Evolutionary conservation across 1,140 invertebrate species (phyloP).

Genomic region (Nilaparvata lugens): DNA sequence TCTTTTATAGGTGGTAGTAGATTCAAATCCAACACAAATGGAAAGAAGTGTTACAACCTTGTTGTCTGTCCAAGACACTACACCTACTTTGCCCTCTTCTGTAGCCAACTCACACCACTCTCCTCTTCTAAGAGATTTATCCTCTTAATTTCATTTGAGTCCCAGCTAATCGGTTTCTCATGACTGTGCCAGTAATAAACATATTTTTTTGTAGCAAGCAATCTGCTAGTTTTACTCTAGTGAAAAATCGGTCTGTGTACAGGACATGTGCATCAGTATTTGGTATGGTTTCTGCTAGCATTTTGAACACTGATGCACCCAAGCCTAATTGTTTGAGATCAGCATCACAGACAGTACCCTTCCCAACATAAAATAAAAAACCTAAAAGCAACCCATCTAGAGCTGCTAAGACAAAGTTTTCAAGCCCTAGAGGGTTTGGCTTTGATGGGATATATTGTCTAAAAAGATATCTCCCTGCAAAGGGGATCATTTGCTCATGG

Average conservation of each 20-base stretch:
- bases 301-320: constrained; percentile 14
- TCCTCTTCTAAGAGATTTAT: neutral
- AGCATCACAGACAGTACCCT: too few species aligned
- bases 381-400: constrained; percentile 18
- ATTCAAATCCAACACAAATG: constrained; percentile 12
- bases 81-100: neutral
- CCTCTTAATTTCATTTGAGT: neutral
- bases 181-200: constrained; percentile 11
- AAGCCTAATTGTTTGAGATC: constrained; percentile 14
- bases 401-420: constrained; percentile 20
- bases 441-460: constrained; percentile 14
- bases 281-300: neutral
- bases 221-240: neutral
- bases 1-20: constrained; percentile 17
- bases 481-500: too few species aligned
- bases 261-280: constrained; percentile 19
- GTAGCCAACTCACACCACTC: neutral
- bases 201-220: constrained; percentile 3
- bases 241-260: constrained; percentile 27
- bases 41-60: constrained; percentile 6
- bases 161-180: constrained; percentile 2
- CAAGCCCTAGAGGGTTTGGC: constrained; percentile 19
- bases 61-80: constrained; percentile 2
- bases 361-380: constrained; percentile 7
- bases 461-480: too few species aligned